Base-by-base conservation (phyloP, 1,140 invertebrate genomes). In the Cydia amplana region DNA sequence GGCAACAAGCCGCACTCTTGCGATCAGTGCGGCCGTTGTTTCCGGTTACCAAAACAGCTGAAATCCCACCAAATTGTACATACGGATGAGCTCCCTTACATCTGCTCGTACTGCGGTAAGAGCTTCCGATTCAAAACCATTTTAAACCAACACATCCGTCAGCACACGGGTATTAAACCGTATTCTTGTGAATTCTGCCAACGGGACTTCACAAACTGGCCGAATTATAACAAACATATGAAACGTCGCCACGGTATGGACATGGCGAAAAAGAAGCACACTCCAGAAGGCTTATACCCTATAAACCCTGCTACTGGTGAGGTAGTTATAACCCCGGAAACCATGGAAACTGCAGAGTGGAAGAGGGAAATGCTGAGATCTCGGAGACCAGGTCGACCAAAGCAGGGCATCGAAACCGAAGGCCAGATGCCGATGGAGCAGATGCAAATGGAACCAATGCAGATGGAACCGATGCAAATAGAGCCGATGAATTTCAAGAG, bases 41-140 rank as follows among this genome's bases (percentile, higher is more conserved):
- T 97, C 82, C 89, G 95, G 51, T 94, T 96, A 0, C 83, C 85
- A 51, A 87, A 86, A 40, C 88, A 92, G 49, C 77, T 91, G 10
- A 84, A 82, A 20, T 86, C 87, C 0, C 91, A 92, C 55, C 83
- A 84, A 63, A 92, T 91, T 76, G 95, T 96, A 49, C 98, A 98
- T 83, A 98, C 97, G 1, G 97, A 97, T 16, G 96, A 96, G 55
- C 96, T 97, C 94, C 97, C 97, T 1, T 95, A 95, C 79, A 94
- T 94, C 18, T 96, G 96, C 79, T 94, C 95, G 83, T 96, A 95
- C 84, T 96, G 96, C 82, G 95, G 94, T 23, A 96, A 96, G 87
- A 91, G 93, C 73, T 96, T 96, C 79, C 90, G 95, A 43, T 96
- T 96, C 79, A 96, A 95, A 84, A 95, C 94, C 16, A 94, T 95